These are phyloP conservation scores for Sebastes matsubarae DNA, from an alignment of 2,797 vertebrate genomes.

Conservation along the genomic window DNA sequence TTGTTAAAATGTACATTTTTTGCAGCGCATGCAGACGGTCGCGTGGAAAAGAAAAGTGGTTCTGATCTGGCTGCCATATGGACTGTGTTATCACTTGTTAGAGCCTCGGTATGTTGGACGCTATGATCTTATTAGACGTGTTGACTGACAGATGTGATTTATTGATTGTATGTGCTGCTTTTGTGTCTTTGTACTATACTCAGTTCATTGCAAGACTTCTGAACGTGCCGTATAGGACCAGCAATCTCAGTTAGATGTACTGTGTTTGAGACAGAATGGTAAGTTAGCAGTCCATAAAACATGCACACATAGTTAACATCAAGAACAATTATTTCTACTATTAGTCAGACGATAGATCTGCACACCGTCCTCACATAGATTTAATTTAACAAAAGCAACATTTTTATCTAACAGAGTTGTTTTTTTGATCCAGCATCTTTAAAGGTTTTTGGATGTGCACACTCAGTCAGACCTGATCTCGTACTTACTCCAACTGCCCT, in stretches of 20 bases:
- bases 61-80: constrained; percentile 44
- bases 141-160: constrained; percentile 61
- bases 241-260: neutral
- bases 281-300: neutral
- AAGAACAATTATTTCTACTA: neutral
- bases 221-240: neutral
- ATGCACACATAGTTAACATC: neutral
- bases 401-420: neutral
- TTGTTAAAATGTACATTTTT: constrained; percentile 8
- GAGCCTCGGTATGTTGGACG: constrained; percentile 36
- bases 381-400: neutral
- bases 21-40: neutral
- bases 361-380: neutral
- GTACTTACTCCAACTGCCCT: too few species aligned
- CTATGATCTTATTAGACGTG: constrained; percentile 55
- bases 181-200: constrained; percentile 35
- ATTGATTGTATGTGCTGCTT: constrained; percentile 37
- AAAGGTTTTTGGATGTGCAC: neutral
- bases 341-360: neutral
- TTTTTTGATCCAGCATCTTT: neutral
- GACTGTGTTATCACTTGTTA: constrained; percentile 51
- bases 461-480: neutral
- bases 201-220: neutral
- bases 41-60: neutral
- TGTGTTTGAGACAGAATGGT: neutral